phyloP scores from a whole-genome alignment of 2,797 vertebrate species.

The Natrix natrix region DNA sequence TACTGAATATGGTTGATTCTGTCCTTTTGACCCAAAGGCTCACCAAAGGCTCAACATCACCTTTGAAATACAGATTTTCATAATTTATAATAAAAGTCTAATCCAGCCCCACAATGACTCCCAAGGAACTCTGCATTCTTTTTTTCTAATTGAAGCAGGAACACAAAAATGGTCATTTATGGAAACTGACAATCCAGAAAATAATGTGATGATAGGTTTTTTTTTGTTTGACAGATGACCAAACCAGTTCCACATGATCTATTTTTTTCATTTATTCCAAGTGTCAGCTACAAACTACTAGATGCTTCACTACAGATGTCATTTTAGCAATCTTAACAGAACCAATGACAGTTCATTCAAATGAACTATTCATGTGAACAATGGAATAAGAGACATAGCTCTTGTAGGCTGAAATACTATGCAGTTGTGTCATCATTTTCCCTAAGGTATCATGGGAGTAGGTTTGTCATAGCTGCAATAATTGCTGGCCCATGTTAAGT shows the following conservation, averaged over 20 bases:
- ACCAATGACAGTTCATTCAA: not conserved
- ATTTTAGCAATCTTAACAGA: not conserved
- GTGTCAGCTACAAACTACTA: not conserved
- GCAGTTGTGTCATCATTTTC: not conserved
- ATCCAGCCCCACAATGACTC: not conserved
- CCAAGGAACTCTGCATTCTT: not conserved
- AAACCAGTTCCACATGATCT: not conserved
- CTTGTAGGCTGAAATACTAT: not conserved
- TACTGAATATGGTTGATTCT: not conserved
- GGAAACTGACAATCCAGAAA: not conserved
- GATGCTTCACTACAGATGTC: not conserved
- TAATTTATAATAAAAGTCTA: not conserved
- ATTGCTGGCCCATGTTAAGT: not conserved
- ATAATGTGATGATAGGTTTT: not conserved
- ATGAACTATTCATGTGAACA: not conserved
- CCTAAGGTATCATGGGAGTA: not conserved
- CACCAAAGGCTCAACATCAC: not conserved
- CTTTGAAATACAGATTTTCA: not conserved
- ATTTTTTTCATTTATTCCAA: not conserved
- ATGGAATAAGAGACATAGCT: not conserved
- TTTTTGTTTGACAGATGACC: not conserved
- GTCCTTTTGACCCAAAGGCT: not conserved
- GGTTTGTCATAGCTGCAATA: not conserved
- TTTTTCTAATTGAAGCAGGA: not conserved
- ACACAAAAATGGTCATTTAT: not conserved